Evolutionary conservation across 1,140 invertebrate genomes (phyloP), one percentile per base, ranked within the genome.

Genomic region (Pogonomyrmex barbatus): DNA sequence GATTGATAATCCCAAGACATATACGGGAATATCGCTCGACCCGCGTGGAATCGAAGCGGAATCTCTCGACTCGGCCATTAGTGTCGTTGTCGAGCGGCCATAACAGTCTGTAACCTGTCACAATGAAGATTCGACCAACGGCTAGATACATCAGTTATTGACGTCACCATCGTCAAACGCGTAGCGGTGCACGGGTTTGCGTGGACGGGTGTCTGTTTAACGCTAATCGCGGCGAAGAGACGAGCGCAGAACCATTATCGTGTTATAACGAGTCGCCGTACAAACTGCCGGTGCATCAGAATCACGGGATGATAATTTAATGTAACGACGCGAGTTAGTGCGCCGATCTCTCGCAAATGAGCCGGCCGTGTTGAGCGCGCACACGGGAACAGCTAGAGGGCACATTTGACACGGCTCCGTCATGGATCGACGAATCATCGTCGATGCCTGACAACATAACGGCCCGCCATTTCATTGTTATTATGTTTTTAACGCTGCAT

Each of bases 361-460:
- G 92, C 90, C 90, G 85, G 87, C 78, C 91, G 88, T 90, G 89
- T 92, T 88, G 89, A 70, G 89, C 89, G 76, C 86, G 76, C 52
- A 83, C 87, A 90, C 91, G 87, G 87, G 89, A 90, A 92, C 85
- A 90, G 83, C 58, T 73, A 75, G 88, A 88, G 89, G 91, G 92
- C 92, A 93, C 91, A 94, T 93, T 93, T 92, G 93, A 94, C 93
- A 94, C 93, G 93, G 87, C 81, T 73, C 89, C 93, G 91, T 92
- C 91, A 92, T 91, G 92, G 92, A 94, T 94, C 93, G 93, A 92
- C 94, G 94, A 94, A 94, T 95, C 92, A 94, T 94, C 92, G 77
- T 45, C 60, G 47, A 67, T 52, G 75, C 75, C 56, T 63, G 75
- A 81, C 85, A 86, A 71, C 65, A 70, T 79, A 86, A 86, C 65